Evolutionary conservation across 2,113 vertebrate genomes (phyloP).

Genomic region (Tricholaema leucomelas): DNA sequence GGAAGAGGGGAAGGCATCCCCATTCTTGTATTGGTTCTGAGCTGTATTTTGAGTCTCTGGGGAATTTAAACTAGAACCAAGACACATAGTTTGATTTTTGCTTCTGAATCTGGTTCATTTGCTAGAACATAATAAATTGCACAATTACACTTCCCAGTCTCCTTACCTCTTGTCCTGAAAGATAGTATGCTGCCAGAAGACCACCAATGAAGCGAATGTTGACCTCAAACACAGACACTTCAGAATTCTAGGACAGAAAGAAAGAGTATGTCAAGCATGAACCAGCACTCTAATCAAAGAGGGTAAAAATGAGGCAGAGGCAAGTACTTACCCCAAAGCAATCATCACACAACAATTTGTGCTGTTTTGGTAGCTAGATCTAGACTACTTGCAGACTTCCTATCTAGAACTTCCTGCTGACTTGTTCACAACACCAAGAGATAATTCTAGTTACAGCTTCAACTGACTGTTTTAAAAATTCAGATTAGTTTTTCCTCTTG

Average conservation of each 20-base stretch:
- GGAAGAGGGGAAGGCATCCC: too few relatives aligned
- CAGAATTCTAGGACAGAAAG: slow-evolving; percentile 84
- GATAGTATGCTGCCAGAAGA: slow-evolving; percentile 92
- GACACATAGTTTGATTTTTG: too few relatives aligned
- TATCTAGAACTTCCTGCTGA: background rate
- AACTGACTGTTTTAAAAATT: background rate
- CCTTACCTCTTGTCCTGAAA: slow-evolving; percentile 95
- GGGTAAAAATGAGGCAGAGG: background rate
- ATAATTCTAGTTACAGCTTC: background rate
- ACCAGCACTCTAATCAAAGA: background rate
- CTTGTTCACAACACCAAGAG: background rate
- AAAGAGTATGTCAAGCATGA: background rate
- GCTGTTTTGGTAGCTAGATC: background rate
- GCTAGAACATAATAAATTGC: background rate
- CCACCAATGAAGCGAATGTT: slow-evolving; percentile 98
- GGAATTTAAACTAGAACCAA: too few relatives aligned
- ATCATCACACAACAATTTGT: background rate
- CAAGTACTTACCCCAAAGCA: background rate
- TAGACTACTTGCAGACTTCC: too few relatives aligned
- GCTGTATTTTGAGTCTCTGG: too few relatives aligned
- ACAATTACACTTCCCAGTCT: background rate
- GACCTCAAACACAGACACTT: slow-evolving; percentile 98
- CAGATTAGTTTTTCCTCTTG: background rate
- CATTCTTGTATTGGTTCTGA: too few relatives aligned
- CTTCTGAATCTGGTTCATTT: too few relatives aligned